Evolutionary conservation across 2,113 vertebrate genomes (phyloP), one percentile per base, ranked within the genome.

Genomic region (Dasypus novemcinctus): DNA sequence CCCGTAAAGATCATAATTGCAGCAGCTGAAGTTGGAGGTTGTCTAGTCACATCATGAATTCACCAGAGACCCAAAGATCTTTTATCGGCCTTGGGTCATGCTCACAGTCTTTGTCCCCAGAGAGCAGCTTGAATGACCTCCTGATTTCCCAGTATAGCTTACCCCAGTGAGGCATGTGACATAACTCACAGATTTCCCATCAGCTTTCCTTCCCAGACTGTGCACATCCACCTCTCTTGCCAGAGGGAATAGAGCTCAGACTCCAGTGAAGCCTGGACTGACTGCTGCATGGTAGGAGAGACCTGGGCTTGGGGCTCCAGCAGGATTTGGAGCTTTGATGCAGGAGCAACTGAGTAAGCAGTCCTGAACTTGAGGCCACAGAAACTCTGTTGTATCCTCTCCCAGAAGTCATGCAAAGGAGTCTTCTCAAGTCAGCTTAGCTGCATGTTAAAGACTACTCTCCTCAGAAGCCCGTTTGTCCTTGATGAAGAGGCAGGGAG

Each of bases 41-140:
- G 46, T 66, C 33, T 9, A 25, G 17, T 59, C 14, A 4, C 29
- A 80, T 96, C 87, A 89, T 76, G 1, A 3, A 85, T 90, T 96
- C 92, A 86, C 38, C 84, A 18, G 64, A 87, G 93, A 90, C 78
- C 93, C 69, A 90, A 93, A 86, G 94, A 96, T 54, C 84, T 87
- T 79, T 66, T 63, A 31, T 38, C 88, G 68, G 87, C 84, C 66
- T 41, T 90, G 36, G 27, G 41, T 69, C 33, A 0, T 43, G 11
- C 52, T 86, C 61, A 49, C 25, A 75, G 33, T 93, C 90, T 95
- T 80, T 90, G 85, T 78, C 76, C 59, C 38, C n/a, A 69, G 61
- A 93, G 74, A 91, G 52, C 76, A 85, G 36, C 80, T 92, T 87
- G 72, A 90, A 72, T 78, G 94, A 87, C 95, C 74, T 86, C 54